Base-by-base conservation (phyloP, 2,797 vertebrate genomes). In the Sebastes elongatus region DNA sequence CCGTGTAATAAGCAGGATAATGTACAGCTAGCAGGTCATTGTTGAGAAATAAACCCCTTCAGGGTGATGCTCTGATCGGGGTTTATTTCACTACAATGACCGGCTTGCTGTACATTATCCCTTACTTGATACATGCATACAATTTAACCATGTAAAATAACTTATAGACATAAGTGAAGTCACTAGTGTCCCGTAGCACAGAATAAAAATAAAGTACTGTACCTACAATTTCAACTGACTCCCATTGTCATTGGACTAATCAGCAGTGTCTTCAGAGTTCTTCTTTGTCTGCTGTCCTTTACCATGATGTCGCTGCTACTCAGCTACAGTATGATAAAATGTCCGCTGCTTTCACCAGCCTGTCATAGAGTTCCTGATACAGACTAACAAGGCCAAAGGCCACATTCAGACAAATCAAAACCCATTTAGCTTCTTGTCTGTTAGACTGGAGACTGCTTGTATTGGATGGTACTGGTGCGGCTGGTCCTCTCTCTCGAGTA, bases 321-420 rank as follows among this genome's bases (percentile, higher is more conserved):
- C 62, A 28, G 68, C 74, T 11, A 3, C 60, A 65, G 23, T 30
- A n/a, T 27, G 60, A 83, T 52, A 10, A 70, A 61, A 67, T 10
- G 78, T 61, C 74, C 28, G n/a, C 60, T 9, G 53, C 62, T 56
- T 72, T 74, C 83, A 74, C 7, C 81, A 59, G 72, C 74, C 72
- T 86, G 87, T 88, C 84, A 86, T 11, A 38, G 20, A 74, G 38
- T 59, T 80, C 77, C 81, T 61, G 81, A 82, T 60, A 74, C 64
- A 80, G 70, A 59, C 57, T 28, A 80, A 86, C 74, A 83, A 71
- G 74, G 85, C 72, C 85, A 88, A 83, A 89, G 86, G 82, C 62
- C 84, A 71, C 25, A 11, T 55, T 81, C 76, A 76, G 56, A 88
- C 79, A 25, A 42, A 87, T 92, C 89, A 83, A 62, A 87, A 80